Evolutionary conservation across 2,888 invertebrate genomes (phyloP), one percentile per base, ranked within the genome.

Genomic region (Acanthosepion esculentum): DNA sequence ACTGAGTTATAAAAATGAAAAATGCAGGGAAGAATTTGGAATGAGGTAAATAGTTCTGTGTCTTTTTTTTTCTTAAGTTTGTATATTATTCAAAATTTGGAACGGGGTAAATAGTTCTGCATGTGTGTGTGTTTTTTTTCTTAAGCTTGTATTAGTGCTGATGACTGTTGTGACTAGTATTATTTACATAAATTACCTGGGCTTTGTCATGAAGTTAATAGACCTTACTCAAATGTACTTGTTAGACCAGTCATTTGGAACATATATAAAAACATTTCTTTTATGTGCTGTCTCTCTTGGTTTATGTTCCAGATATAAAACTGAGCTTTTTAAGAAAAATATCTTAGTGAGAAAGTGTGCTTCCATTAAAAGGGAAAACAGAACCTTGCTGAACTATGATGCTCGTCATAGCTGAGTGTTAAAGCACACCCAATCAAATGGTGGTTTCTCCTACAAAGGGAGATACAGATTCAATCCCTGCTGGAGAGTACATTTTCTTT

Each of bases 41-140:
- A 78, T 78, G 29, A 78, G n/a, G 78, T 78, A 78, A 78, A 64
- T 64, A 78, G 78, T 78, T n/a, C n/a, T 78, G n/a, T 78, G 6
- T 15, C 29, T 64, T 64, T 55, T 20, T 55, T 18, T 53, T 12
- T 10, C 10, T 55, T 20, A 20, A 18, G 4, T 20, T 55, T 18
- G 55, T 12, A 53, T 10, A n/a, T n/a, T n/a, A n/a, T n/a, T n/a
- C n/a, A n/a, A n/a, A 29, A 12, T n/a, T 78, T n/a, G 29, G 78
- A 78, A 78, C n/a, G 29, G n/a, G n/a, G 78, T 78, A 78, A 78
- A 64, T 64, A 78, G 78, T 78, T n/a, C n/a, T 78, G n/a, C n/a
- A n/a, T 78, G 6, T 15, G 29, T 64, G n/a, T n/a, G n/a, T n/a
- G n/a, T 64, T 55, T 20, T 55, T 18, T 53, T 12, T 10, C 10